phyloP scores from a whole-genome alignment of 2,888 invertebrate species.

The Dasypolia templi region DNA sequence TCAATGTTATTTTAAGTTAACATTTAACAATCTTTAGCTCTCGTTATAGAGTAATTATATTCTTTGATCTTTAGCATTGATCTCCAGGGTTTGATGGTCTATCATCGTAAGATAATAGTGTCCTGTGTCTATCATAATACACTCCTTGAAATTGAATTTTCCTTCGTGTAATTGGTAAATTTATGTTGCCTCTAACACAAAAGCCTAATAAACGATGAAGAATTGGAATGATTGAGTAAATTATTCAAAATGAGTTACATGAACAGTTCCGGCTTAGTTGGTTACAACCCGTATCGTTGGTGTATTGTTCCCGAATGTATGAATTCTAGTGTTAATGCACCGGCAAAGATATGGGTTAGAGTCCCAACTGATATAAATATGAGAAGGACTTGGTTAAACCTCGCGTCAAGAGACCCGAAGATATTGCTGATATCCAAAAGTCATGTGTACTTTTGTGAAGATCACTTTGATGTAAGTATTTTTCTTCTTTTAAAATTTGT shows the following conservation, averaged over 20 bases:
- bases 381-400: constrained; percentile 1
- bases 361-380: neutral
- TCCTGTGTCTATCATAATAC: neutral
- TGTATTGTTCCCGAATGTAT: constrained; percentile 6
- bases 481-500: no score
- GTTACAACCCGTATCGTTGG: neutral
- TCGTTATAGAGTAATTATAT: no score
- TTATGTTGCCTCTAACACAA: neutral
- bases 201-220: neutral
- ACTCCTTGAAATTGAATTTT: no score
- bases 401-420: neutral
- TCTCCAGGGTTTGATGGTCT: neutral
- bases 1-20: no score
- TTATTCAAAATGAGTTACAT: neutral
- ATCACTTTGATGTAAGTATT: constrained; percentile 24
- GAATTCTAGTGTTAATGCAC: constrained; percentile 8
- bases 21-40: no score
- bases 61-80: neutral
- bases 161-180: neutral
- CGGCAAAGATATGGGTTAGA: neutral
- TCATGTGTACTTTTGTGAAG: constrained; percentile 27
- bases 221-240: neutral
- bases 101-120: no score
- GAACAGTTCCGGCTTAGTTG: neutral
- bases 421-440: neutral